Conservation (phyloP, 2,888 invertebrate species). For the Nemurella pictetii region DNA sequence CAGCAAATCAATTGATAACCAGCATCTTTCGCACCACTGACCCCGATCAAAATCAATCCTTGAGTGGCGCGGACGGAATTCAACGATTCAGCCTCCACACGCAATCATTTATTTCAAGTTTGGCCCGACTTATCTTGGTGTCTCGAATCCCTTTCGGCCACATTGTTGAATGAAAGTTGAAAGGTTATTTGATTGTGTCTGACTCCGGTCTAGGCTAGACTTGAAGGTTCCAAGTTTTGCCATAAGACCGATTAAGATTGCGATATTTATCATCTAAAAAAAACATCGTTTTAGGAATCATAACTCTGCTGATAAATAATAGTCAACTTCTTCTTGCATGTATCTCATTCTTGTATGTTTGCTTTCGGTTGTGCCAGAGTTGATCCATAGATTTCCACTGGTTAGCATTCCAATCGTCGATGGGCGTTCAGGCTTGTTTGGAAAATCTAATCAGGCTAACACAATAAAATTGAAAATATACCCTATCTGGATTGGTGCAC, state of each 20-base stretch:
- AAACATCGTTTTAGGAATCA: too few relatives aligned
- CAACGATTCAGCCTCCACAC: not conserved
- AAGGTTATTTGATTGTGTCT: slow-evolving; percentile 6
- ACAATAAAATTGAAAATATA: too few relatives aligned
- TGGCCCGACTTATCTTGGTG: not conserved
- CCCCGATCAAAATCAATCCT: not conserved
- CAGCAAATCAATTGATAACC: slow-evolving; percentile 9
- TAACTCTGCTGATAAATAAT: too few relatives aligned
- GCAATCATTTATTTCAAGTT: not conserved
- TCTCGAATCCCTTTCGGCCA: not conserved
- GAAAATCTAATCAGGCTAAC: too few relatives aligned
- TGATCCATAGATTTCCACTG: too few relatives aligned
- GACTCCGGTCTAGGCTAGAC: not conserved
- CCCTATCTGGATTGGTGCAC: too few relatives aligned
- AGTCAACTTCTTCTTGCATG: too few relatives aligned
- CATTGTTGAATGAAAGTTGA: not conserved
- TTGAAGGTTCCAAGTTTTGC: not conserved
- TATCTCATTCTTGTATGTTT: too few relatives aligned
- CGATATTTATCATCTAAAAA: too few relatives aligned
- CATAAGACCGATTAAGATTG: not conserved
- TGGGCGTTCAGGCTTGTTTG: too few relatives aligned
- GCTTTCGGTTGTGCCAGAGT: too few relatives aligned
- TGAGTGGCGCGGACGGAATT: not conserved
- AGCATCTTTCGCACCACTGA: slow-evolving; percentile 12
- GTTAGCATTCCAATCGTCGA: too few relatives aligned